Evolutionary conservation across 2,888 invertebrate species (phyloP), one percentile per base, ranked within the genome.

Genomic region (Thymelicus sylvestris): DNA sequence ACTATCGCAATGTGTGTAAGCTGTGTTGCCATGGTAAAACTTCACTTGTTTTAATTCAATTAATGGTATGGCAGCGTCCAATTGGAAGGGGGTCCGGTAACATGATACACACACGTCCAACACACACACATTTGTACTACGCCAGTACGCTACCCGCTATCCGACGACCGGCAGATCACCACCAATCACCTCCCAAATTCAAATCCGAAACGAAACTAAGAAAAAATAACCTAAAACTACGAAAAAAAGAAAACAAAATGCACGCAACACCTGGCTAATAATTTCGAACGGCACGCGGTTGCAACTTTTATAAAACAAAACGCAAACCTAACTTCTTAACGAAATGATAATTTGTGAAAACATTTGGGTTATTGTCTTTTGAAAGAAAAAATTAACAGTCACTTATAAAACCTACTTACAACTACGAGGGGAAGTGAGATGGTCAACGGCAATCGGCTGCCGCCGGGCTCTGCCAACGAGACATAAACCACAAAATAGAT

Each of bases 91-190:
- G 73, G 72, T 71, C 55, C 55, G 68, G 69, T 72, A 71, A 65
- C 73, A 77, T 75, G 80, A 80, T 79, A 77, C 78, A 76, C 77
- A 76, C 79, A 79, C 80, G 77, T 83, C 85, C 86, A 77, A 80
- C 90, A 89, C 86, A 86, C 89, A 83, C 78, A 85, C 88, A 89
- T 92, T 92, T 92, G 92, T 91, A 92, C 92, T 92, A 90, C 89
- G 89, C 86, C 91, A 91, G 91, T 90, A 89, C 88, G 88, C 87
- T 88, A 87, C 87, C 89, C 87, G 88, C 88, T 89, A 88, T 76
- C 66, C 76, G 80, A 84, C 84, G 78, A 76, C 74, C 77, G 77
- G 78, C 83, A 79, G 77, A 67, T 80, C 85, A 75, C 86, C 84
- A 81, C 76, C 83, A 83, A 83, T 85, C 90, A 86, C 81, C 83